Evolutionary conservation across 1,140 invertebrate species (phyloP).

Genomic region (Eumaeus atala): DNA sequence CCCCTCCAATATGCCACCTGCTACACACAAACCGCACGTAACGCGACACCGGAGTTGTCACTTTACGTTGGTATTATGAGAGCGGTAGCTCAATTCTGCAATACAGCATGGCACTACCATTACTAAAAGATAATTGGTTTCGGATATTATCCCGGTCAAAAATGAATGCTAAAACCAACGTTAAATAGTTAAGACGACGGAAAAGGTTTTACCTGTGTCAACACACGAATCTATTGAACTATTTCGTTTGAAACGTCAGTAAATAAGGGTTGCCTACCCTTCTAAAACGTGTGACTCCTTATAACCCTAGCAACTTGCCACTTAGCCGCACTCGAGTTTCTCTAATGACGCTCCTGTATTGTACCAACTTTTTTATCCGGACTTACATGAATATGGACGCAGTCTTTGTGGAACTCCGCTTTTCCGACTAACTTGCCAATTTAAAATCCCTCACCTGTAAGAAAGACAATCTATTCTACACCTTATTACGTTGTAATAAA

Average conservation of each 20-base stretch:
- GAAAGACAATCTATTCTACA: conserved; percentile 5
- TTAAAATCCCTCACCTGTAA: conserved; percentile 1
- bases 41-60: no score
- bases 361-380: conserved; percentile 10
- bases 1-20: no score
- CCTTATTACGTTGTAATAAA: conserved; percentile 3
- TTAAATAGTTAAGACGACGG: no score
- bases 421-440: conserved; percentile 9
- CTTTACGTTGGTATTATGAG: no score
- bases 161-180: no score
- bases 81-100: no score
- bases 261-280: neutral
- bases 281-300: conserved; percentile 8
- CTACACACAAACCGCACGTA: no score
- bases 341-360: conserved; percentile 8
- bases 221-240: conserved; percentile 7
- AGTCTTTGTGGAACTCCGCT: conserved; percentile 5
- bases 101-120: no score
- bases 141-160: no score
- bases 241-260: conserved; percentile 8
- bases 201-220: neutral
- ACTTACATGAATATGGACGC: conserved; percentile 7
- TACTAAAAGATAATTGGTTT: no score
- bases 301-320: conserved; percentile 9
- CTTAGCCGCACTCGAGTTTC: conserved; percentile 7